phyloP scores from a whole-genome alignment of 2,113 vertebrate genomes.

The Microcebus tavaratra region DNA sequence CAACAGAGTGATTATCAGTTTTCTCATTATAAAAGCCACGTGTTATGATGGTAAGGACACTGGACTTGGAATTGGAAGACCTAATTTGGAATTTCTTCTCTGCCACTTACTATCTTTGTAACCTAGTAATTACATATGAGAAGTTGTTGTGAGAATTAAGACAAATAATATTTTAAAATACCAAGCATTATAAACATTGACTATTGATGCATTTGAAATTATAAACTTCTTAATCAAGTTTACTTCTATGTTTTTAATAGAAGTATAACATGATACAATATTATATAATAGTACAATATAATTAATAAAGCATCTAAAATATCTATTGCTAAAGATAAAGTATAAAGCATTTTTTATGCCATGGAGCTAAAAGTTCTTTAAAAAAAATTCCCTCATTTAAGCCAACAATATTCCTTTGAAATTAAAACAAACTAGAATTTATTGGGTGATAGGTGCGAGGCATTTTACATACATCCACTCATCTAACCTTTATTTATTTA shows the following conservation, averaged over 20 bases:
- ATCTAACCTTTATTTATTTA: not conserved
- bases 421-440: slow-evolving; percentile 32
- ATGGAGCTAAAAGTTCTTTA: not conserved
- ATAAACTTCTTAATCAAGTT: slow-evolving; percentile 37
- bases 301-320: slow-evolving; percentile 30
- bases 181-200: not conserved
- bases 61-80: not conserved
- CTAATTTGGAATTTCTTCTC: slow-evolving; percentile 35
- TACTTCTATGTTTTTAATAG: slow-evolving; percentile 33
- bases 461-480: slow-evolving; percentile 3
- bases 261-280: not conserved
- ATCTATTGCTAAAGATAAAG: not conserved
- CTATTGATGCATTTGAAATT: slow-evolving; percentile 41
- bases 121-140: slow-evolving; percentile 2
- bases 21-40: slow-evolving; percentile 1
- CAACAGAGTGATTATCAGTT: not conserved
- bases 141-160: not conserved
- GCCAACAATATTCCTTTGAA: slow-evolving; percentile 23
- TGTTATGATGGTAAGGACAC: not conserved
- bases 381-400: not conserved
- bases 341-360: not conserved
- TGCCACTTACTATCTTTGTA: not conserved
- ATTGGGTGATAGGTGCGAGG: not conserved
- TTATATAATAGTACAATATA: not conserved
- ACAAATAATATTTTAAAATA: slow-evolving; percentile 36